Evolutionary conservation across 2,888 invertebrate genomes (phyloP), one percentile per base, ranked within the genome.

Genomic region (Harpagoxenus sublaevis): DNA sequence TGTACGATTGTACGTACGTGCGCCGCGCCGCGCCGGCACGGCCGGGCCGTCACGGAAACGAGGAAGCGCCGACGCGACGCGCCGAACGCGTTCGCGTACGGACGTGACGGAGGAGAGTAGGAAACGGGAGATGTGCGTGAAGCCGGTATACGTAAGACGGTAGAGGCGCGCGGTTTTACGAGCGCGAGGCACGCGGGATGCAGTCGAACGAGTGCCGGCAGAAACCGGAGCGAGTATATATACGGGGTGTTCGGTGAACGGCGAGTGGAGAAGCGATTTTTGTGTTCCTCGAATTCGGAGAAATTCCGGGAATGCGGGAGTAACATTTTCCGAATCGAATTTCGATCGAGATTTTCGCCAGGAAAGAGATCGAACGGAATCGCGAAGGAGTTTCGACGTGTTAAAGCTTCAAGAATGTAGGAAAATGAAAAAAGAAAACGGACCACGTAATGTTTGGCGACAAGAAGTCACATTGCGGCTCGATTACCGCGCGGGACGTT

Each of bases 51-150:
- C 78, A 68, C 48, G 68, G 78, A 78, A 78, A 70, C 71, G 71
- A 70, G 78, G 70, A 70, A 79, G 48, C 79, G 68, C 65, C 48
- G 63, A 35, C 23, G 28, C 48, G 63, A 35, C 23, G 28, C 66
- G 35, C 70, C 45, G 55, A 55, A 23, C 53, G 45, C 35, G 15
- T 28, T 8, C 42, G 42, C 42, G 42, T 4, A 28, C 31, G 71
- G 57, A 79, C 60, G 45, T 60, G 79, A 71, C 79, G 71, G n/a
- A 79, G 79, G 71, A 48, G 79, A 71, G 60, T 79, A 79, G 79
- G 60, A 79, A 79, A 71, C 79, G 57, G 60, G 71, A 79, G 71
- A 79, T 79, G 57, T 71, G 79, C 45, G 48, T 39, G 28, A 62
- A 73, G 73, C 78, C 70, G 70, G 42, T 70, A 31, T 55, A 45